Conservation (phyloP, 2,888 invertebrate species). For the Steromphala cineraria region DNA sequence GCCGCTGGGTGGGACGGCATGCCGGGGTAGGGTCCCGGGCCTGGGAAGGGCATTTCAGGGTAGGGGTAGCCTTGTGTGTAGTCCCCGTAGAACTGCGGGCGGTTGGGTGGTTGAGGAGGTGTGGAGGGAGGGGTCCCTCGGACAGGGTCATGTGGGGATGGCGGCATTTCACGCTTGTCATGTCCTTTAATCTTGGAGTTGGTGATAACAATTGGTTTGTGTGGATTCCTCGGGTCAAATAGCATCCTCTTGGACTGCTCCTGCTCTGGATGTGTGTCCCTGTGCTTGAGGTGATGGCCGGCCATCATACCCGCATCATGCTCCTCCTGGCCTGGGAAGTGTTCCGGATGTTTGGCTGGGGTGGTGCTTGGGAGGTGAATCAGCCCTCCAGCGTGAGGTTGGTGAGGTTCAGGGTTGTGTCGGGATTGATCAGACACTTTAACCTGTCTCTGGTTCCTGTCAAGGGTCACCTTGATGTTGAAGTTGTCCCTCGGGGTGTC, state of each 20-base stretch:
- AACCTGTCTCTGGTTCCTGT: conserved; percentile 36
- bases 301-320: background rate
- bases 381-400: conserved; percentile 27
- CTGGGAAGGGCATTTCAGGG: conserved; percentile 14
- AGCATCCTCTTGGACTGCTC: conserved; percentile 50
- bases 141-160: conserved; percentile 20
- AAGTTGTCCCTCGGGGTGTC: conserved; percentile 13
- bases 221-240: conserved; percentile 71
- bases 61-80: conserved; percentile 36
- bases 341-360: background rate
- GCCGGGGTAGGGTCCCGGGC: background rate
- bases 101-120: conserved; percentile 2
- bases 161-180: conserved; percentile 42
- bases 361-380: conserved; percentile 25
- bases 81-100: conserved; percentile 22
- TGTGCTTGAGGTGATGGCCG: conserved; percentile 17
- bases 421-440: conserved; percentile 19
- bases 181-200: conserved; percentile 50
- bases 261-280: background rate
- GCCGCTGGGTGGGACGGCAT: conserved; percentile 27
- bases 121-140: conserved; percentile 27
- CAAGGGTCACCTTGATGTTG: conserved; percentile 36
- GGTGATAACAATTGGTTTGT: conserved; percentile 61
- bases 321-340: background rate
- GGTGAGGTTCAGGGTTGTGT: conserved; percentile 5